phyloP scores from a whole-genome alignment of 2,888 invertebrate species.

The Eristalinus sepulchralis region DNA sequence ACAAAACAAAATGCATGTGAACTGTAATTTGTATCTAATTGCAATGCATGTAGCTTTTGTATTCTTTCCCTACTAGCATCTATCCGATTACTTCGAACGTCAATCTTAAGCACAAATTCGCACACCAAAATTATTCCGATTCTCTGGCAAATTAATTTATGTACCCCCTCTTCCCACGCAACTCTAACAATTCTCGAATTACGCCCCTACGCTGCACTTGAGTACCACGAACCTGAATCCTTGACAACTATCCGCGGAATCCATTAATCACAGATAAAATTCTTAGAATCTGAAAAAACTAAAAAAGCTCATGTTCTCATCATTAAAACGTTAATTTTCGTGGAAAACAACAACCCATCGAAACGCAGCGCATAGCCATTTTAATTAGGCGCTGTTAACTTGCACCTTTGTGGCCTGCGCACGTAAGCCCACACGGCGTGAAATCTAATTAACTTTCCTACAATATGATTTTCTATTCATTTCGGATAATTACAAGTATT shows the following conservation, averaged over 20 bases:
- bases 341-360: neutral
- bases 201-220: neutral
- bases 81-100: no score
- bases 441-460: conserved; percentile 23
- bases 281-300: neutral
- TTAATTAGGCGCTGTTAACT: conserved; percentile 27
- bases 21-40: no score
- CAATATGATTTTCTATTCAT: neutral
- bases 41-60: no score
- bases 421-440: neutral
- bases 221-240: neutral
- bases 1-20: no score
- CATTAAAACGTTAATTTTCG: conserved; percentile 5
- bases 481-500: neutral
- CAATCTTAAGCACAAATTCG: neutral
- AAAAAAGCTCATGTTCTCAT: conserved; percentile 7
- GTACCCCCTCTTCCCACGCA: neutral
- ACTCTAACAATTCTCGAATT: neutral
- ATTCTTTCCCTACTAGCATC: no score
- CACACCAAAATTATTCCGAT: neutral
- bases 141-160: neutral
- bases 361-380: neutral
- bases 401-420: neutral
- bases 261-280: neutral
- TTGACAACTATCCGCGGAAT: neutral